A percentile compares a stretch with the other conserved stretches of the same genome.
Evolutionary conservation across 1,140 invertebrate species (phyloP).

Genomic region (Drosophila ercepeae): DNA sequence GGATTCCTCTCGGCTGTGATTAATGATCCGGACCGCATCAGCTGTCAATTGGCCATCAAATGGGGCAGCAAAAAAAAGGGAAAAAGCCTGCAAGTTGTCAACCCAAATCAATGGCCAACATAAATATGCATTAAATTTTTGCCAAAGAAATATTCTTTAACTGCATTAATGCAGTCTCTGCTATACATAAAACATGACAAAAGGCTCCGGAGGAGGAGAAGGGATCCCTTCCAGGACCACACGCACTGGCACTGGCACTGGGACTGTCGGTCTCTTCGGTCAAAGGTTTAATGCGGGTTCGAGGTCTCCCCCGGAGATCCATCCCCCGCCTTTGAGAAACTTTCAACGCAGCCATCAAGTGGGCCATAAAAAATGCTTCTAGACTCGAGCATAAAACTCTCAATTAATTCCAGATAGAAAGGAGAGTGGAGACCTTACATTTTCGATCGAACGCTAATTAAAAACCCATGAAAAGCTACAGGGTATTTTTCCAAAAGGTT

Average conservation of each 20-base stretch:
- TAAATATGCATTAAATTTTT: slow-evolving; percentile 54
- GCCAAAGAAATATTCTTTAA: neutral
- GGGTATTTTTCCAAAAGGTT: neutral
- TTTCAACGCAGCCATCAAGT: slow-evolving; percentile 55
- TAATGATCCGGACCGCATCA: slow-evolving; percentile 24
- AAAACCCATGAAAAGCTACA: slow-evolving; percentile 58
- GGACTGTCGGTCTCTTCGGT: slow-evolving; percentile 5
- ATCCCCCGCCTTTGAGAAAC: neutral
- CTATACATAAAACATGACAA: slow-evolving; percentile 43
- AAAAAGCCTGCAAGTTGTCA: slow-evolving; percentile 24
- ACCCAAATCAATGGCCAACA: slow-evolving; percentile 46
- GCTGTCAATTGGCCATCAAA: slow-evolving; percentile 27
- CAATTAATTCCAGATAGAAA: slow-evolving; percentile 46
- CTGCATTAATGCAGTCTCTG: slow-evolving; percentile 7
- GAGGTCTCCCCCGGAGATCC: neutral
- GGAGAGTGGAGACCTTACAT: slow-evolving; percentile 23
- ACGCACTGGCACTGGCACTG: too few species aligned
- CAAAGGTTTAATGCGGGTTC: slow-evolving; percentile 50
- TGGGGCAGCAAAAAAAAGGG: slow-evolving; percentile 3
- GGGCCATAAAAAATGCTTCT: slow-evolving; percentile 59
- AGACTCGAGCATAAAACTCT: slow-evolving; percentile 44
- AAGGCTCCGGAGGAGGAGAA: slow-evolving; percentile 1
- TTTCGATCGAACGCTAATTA: slow-evolving; percentile 56
- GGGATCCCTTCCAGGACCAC: slow-evolving; percentile 24
- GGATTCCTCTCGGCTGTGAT: slow-evolving; percentile 21